Evolutionary conservation across 1,140 invertebrate genomes (phyloP), one percentile per base, ranked within the genome.

Genomic region (Euglossa dilemma): DNA sequence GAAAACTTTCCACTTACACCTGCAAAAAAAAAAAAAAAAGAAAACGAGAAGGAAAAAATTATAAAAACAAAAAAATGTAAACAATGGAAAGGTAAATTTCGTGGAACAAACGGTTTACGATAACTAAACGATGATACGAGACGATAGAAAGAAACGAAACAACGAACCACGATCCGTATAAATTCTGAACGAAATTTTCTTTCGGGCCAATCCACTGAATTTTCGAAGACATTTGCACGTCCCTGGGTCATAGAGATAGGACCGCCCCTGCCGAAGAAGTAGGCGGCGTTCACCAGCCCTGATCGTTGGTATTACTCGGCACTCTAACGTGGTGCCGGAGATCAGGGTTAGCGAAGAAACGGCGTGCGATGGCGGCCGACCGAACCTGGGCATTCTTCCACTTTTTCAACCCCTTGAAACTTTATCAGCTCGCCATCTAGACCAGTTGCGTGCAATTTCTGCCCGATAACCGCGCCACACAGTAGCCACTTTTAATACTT

Each of bases 161-260:
- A 63, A 11, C 12, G 9, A 73, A 20, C 7, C 8, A 12, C 28
- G 28, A 12, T 56, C 6, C 28, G 9, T 11, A 14, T 6, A 3
- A 6, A 14, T 18, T 23, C 4, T 4, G 9, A 16, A 11, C 0
- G 8, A n/a, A 47, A 73, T 76, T 67, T 82, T 6, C 43, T 25
- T 23, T 9, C 8, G 14, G 18, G 36, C 45, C 20, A 25, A 47
- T 28, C 56, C 56, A 75, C 43, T 16, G 25, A 82, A 66, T 79
- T 71, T 79, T 84, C 20, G 73, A 64, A 47, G 36, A 52, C 80
- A 70, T 86, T 86, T 75, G 70, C 87, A 92, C 91, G 91, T 86
- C 79, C 90, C 91, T 92, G 91, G 84, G 83, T 90, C 90, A 91
- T 92, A 92, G 91, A 90, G 87, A 91, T 92, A 91, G 91, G 91